Conservation (phyloP, 2,888 invertebrate genomes). For the Cerceris ruficornis region DNA sequence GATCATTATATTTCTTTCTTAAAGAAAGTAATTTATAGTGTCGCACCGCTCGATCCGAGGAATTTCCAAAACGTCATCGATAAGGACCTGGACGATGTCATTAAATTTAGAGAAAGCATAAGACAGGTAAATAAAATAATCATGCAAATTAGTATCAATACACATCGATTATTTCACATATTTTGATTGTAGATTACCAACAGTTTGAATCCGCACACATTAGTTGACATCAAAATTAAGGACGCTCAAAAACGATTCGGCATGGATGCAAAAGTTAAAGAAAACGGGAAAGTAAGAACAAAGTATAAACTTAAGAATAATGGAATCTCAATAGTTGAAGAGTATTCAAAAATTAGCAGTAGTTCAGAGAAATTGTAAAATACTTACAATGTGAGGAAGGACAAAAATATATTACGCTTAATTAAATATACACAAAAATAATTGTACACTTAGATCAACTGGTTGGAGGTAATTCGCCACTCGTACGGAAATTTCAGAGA, state of each 20-base stretch:
- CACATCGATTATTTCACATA: no score
- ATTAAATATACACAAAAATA: not conserved
- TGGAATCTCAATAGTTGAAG: no score
- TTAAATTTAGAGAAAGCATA: not conserved
- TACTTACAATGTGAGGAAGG: no score
- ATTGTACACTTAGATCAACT: conserved; percentile 1
- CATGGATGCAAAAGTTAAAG: no score
- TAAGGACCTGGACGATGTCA: not conserved
- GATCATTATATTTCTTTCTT: not conserved
- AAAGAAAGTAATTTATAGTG: not conserved
- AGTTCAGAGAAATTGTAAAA: no score
- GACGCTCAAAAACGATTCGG: no score
- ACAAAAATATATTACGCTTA: not conserved
- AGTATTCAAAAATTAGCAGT: no score
- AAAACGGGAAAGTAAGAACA: no score
- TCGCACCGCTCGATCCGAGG: not conserved
- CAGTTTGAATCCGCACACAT: not conserved
- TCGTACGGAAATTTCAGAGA: not conserved
- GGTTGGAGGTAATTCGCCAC: not conserved
- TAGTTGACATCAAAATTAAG: not conserved
- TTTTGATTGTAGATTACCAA: no score
- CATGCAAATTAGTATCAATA: no score
- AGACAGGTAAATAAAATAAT: not conserved
- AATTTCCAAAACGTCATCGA: not conserved
- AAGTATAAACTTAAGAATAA: no score